A percentile compares a stretch with the other conserved stretches of the same genome.
These are phyloP conservation scores for Mus minutoides DNA, from an alignment of 2,797 vertebrate genomes.

Conservation along the genomic window DNA sequence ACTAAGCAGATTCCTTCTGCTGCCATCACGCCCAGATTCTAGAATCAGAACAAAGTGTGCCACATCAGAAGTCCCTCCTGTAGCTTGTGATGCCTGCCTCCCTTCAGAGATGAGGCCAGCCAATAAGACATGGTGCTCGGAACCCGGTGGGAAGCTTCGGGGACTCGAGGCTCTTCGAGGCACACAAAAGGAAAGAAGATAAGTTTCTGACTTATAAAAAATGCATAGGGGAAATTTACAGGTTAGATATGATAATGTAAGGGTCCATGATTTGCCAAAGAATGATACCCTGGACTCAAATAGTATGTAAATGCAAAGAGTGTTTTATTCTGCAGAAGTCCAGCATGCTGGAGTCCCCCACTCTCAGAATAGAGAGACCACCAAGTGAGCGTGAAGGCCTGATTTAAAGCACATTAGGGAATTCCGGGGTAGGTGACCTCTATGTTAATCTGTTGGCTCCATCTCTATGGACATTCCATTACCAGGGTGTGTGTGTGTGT, in stretches of 20 bases:
- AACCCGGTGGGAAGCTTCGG: neutral
- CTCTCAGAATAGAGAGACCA: neutral
- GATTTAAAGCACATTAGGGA: neutral
- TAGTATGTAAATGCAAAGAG: neutral
- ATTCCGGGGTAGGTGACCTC: neutral
- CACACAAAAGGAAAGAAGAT: constrained; percentile 47
- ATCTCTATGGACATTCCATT: neutral
- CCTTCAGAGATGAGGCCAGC: neutral
- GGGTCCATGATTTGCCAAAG: neutral
- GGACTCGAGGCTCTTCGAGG: neutral
- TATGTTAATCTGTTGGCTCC: neutral
- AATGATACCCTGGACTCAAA: neutral
- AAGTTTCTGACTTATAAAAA: constrained; percentile 62
- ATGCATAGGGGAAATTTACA: constrained; percentile 72
- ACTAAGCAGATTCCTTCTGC: constrained; percentile 19
- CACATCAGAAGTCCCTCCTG: neutral
- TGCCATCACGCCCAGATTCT: neutral
- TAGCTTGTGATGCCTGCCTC: constrained; percentile 1
- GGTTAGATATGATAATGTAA: constrained; percentile 60
- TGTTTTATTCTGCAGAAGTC: neutral
- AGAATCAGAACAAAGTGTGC: constrained; percentile 52
- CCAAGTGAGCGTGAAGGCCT: neutral
- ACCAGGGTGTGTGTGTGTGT: neutral
- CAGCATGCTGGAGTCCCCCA: neutral
- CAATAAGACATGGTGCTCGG: neutral